Evolutionary conservation across 1,140 invertebrate species (phyloP).

Genomic region (Drosophila busckii): DNA sequence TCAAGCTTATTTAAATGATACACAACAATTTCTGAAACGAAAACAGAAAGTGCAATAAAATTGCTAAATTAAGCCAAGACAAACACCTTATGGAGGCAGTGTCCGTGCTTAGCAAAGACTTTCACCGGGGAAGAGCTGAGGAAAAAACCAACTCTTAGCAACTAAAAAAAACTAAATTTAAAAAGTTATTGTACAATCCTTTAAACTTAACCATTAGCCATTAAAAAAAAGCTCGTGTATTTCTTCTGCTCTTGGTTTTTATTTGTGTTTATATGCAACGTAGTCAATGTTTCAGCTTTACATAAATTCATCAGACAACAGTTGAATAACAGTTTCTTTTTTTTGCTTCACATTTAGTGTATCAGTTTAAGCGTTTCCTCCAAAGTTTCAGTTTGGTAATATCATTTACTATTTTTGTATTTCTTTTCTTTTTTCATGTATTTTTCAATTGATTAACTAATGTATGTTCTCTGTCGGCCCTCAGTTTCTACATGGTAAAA

Average conservation of each 20-base stretch:
- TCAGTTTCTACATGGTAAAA: conserved; percentile 28
- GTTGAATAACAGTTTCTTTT: conserved; percentile 53
- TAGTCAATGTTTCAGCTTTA: conserved; percentile 40
- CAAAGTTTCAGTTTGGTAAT: conserved; percentile 17
- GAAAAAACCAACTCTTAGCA: too few relatives aligned
- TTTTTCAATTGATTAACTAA: conserved; percentile 14
- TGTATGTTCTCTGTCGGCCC: conserved; percentile 8
- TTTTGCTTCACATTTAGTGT: not conserved
- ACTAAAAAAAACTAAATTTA: too few relatives aligned
- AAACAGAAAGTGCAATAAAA: too few relatives aligned
- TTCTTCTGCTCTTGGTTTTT: conserved; percentile 25
- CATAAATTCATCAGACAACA: conserved; percentile 64
- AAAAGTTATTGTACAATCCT: too few relatives aligned
- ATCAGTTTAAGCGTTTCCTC: conserved; percentile 11
- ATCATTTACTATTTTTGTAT: conserved; percentile 7
- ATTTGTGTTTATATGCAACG: conserved; percentile 34
- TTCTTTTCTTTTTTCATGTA: conserved; percentile 2
- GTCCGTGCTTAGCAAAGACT: too few relatives aligned
- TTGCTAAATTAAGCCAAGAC: too few relatives aligned
- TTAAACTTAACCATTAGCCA: too few relatives aligned
- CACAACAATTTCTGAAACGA: too few relatives aligned
- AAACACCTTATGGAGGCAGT: too few relatives aligned
- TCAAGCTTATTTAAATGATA: too few relatives aligned
- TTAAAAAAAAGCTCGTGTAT: too few relatives aligned
- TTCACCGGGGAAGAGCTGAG: too few relatives aligned